Conservation (phyloP, 2,113 vertebrate genomes). For the Mesembrinibis cayennensis region DNA sequence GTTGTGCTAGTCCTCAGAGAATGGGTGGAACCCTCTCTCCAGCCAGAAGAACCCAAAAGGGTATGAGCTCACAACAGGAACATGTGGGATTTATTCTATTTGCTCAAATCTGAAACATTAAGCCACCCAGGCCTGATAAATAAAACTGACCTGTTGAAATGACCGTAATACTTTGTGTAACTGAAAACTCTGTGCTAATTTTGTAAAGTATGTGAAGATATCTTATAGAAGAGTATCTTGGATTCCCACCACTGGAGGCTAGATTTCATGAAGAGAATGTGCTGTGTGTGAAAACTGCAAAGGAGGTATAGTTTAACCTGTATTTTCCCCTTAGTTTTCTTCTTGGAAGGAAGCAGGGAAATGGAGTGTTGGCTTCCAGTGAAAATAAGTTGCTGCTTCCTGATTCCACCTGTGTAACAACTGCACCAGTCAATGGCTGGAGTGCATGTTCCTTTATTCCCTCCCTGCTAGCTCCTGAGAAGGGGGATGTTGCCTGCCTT, state of each 20-base stretch:
- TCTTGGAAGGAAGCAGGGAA: neutral
- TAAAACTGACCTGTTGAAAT: neutral
- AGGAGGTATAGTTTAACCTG: neutral
- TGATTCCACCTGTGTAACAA: neutral
- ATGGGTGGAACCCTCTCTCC: neutral
- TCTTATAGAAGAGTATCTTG: neutral
- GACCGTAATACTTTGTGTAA: neutral
- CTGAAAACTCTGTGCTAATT: neutral
- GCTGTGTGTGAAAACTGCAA: neutral
- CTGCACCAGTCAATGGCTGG: rapidly evolving
- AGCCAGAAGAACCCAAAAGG: neutral
- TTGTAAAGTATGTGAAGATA: neutral
- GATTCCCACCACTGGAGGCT: neutral
- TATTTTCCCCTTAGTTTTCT: neutral
- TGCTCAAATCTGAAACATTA: neutral
- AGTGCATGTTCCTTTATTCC: neutral
- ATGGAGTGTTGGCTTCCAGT: neutral
- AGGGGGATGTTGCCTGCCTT: neutral
- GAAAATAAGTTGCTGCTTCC: neutral
- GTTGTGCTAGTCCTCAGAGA: neutral
- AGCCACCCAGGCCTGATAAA: neutral
- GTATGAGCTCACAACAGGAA: neutral
- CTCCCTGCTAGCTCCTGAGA: neutral
- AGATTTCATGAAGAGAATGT: neutral
- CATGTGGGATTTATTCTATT: neutral